Evolutionary conservation across 2,888 invertebrate species (phyloP), one percentile per base, ranked within the genome.

Genomic region (Liposcelis brunnea): DNA sequence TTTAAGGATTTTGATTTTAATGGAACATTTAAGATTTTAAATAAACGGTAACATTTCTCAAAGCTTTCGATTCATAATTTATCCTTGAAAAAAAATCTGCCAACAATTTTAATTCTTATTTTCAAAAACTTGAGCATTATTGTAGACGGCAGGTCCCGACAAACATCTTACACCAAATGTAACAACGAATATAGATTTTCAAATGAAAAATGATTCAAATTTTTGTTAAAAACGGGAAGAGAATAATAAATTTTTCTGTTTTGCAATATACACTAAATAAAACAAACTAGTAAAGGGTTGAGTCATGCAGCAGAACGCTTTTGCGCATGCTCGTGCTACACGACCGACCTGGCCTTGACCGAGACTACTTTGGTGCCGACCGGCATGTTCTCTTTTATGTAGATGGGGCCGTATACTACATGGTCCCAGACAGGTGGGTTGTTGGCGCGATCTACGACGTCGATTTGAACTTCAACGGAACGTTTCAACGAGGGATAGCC

Each of bases 351-450:
- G 81, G 93, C 93, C 83, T 91, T 91, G 71, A 91, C 83, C 72
- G 90, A 89, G 71, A 90, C 84, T 77, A 93, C 89, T 80, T 84
- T 89, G 73, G 87, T 86, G 73, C 91, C 93, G 67, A 91, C 89
- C 74, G 90, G 84, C 76, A 86, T 82, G 76, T 91, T 91, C 77
- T 93, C 91, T 80, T 86, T 84, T 72, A 90, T 86, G 82, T 80
- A 85, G 79, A 90, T 86, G 65, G 91, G 91, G 67, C 91, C 91
- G 74, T 91, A 93, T 70, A 87, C 83, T 69, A 78, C 79, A 75
- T 90, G 83, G 74, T 87, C 91, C 91, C 89, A 93, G 68, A 86
- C 85, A 70, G 87, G 91, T 71, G 84, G 91, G 79, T 89, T 94
- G 81, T 87, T 93, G 63, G 86, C 93, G 72, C 86, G 81, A 75